Conservation (phyloP, 2,113 vertebrate species). For the Perccottus glenii region DNA sequence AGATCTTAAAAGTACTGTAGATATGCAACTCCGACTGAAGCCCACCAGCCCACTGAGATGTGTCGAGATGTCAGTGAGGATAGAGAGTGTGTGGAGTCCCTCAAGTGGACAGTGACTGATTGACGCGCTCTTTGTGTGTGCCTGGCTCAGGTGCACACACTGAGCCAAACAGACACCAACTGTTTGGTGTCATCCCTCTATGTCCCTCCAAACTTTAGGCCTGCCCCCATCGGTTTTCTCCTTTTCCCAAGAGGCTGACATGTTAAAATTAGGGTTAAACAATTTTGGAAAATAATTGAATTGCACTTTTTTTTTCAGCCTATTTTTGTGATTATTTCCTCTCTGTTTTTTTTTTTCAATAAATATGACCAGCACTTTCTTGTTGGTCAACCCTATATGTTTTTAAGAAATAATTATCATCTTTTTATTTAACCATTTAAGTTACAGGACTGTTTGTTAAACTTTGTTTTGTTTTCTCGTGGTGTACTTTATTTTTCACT, state of each 20-base stretch:
- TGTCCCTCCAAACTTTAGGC: constrained; percentile 26
- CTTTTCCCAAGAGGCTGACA: constrained; percentile 51
- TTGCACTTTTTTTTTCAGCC: too few relatives aligned
- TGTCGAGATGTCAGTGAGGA: constrained; percentile 54
- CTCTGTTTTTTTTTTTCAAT: too few relatives aligned
- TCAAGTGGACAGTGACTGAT: constrained; percentile 61
- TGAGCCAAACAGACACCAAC: constrained; percentile 23
- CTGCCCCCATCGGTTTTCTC: background rate
- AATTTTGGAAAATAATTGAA: too few relatives aligned
- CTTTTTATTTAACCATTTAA: too few relatives aligned
- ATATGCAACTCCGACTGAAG: constrained; percentile 9
- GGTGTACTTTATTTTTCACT: too few relatives aligned
- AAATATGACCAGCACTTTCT: too few relatives aligned
- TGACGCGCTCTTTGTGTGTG: constrained; percentile 38
- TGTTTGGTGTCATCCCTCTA: constrained; percentile 56
- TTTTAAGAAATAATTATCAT: too few relatives aligned
- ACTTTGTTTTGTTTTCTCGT: too few relatives aligned
- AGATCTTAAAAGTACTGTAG: constrained; percentile 23
- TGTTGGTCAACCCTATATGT: too few relatives aligned
- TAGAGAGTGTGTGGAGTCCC: constrained; percentile 53
- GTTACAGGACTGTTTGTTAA: too few relatives aligned
- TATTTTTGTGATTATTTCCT: too few relatives aligned
- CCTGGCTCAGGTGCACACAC: constrained; percentile 26
- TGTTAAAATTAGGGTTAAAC: too few relatives aligned
- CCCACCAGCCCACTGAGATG: constrained; percentile 45